Evolutionary conservation across 2,888 invertebrate species (phyloP).

Genomic region (Furcula furcula): DNA sequence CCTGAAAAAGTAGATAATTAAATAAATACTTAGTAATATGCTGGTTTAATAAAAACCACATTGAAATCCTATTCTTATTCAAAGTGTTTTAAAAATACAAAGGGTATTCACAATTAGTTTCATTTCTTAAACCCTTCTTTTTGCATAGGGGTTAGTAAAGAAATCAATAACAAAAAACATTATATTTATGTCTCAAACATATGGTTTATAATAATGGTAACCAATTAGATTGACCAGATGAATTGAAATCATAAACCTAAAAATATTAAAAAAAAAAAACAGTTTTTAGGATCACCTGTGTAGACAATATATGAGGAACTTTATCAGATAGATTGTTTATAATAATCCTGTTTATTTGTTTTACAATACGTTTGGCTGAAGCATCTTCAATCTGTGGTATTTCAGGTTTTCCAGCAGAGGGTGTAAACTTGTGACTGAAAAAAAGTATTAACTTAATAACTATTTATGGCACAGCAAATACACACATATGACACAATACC

Average conservation of each 20-base stretch:
- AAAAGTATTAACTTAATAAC: too few species aligned
- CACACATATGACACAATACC: too few species aligned
- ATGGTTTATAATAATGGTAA: too few species aligned
- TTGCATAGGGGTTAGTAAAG: too few species aligned
- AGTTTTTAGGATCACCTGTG: constrained; percentile 79
- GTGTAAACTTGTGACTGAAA: constrained; percentile 41
- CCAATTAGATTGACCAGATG: too few species aligned
- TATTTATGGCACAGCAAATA: too few species aligned
- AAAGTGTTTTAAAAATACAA: too few species aligned
- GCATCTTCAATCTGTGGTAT: constrained; percentile 63
- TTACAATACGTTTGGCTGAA: constrained; percentile 76
- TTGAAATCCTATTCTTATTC: background rate
- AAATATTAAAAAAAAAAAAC: background rate
- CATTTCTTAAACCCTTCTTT: too few species aligned
- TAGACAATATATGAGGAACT: constrained; percentile 82
- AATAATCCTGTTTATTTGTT: constrained; percentile 87
- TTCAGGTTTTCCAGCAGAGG: constrained; percentile 36
- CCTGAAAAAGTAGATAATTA: constrained; percentile 55
- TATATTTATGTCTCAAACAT: too few species aligned
- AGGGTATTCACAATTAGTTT: too few species aligned
- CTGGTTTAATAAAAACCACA: background rate
- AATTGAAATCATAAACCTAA: too few species aligned
- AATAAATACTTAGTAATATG: background rate
- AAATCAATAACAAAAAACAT: too few species aligned
- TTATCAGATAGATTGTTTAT: constrained; percentile 81